phyloP scores from a whole-genome alignment of 2,797 vertebrate species.

The Gadopsis marmoratus region DNA sequence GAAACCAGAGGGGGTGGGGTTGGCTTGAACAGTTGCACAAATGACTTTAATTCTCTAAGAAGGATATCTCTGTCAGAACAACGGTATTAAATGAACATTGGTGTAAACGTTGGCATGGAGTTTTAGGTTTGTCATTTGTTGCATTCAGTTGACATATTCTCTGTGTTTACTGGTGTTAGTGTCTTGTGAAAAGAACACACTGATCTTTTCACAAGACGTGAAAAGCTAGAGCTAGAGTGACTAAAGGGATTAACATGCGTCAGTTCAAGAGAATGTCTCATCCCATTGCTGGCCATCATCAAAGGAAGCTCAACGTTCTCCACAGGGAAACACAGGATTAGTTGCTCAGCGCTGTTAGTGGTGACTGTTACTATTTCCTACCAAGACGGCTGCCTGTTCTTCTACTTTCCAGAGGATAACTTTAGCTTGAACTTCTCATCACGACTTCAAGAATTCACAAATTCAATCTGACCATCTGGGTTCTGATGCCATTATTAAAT shows the following conservation, averaged over 20 bases:
- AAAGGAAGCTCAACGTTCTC: slow-evolving; percentile 55
- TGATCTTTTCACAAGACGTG: no score
- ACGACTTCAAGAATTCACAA: slow-evolving; percentile 33
- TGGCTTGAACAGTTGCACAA: slow-evolving; percentile 29
- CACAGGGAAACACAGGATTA: slow-evolving; percentile 56
- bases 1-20: slow-evolving; percentile 11
- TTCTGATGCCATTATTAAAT: slow-evolving; percentile 6
- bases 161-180: background rate
- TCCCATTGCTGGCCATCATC: slow-evolving; percentile 63
- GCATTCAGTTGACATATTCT: background rate
- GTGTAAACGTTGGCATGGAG: background rate
- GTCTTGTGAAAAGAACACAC: background rate
- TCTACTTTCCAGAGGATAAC: slow-evolving; percentile 32
- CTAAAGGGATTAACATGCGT: slow-evolving; percentile 88
- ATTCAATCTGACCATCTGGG: slow-evolving; percentile 10
- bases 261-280: slow-evolving; percentile 73
- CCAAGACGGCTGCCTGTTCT: slow-evolving; percentile 27
- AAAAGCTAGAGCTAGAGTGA: slow-evolving; percentile 17
- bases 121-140: background rate
- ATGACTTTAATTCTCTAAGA: slow-evolving; percentile 40
- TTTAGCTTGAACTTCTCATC: slow-evolving; percentile 23
- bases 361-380: slow-evolving; percentile 18
- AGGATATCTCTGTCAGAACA: background rate
- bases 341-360: slow-evolving; percentile 24
- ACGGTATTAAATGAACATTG: background rate